Evolutionary conservation across 1,140 invertebrate genomes (phyloP), one percentile per base, ranked within the genome.

Genomic region (Drosophila kikkawai): DNA sequence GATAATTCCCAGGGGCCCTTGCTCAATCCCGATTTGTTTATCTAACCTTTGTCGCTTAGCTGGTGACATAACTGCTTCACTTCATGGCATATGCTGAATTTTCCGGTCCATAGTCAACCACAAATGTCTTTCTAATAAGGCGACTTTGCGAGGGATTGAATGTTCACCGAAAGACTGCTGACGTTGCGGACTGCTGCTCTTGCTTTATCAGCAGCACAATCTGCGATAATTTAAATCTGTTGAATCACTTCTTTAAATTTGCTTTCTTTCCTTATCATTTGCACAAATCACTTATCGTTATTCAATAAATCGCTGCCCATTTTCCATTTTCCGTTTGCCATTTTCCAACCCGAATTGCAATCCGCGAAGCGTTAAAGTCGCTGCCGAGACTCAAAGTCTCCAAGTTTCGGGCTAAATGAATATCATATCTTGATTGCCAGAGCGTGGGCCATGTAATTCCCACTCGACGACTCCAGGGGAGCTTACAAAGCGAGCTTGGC

Each of bases 391-490:
- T 37, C 53, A 5, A 39, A 13, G 36, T 51, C 55, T 37, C 53
- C 53, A 2, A 50, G n/a, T 76, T 73, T 73, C 64, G 36, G 59
- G 55, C 70, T 79, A 79, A 87, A 83, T 88, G 77, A 83, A 78
- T 80, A 80, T 78, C 66, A 83, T 75, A 80, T 79, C 78, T 75
- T 79, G 85, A 85, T 80, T 70, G 53, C 69, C 55, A 47, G 56
- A 17, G 61, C 85, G 67, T 56, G 32, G 65, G 75, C 70, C 85
- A 76, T 85, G 81, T 79, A 88, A 85, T 82, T 79, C 67, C 44
- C 53, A 11, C 17, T 22, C 51, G 29, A 41, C 48, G 29, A 45
- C 45, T 53, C 34, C 29, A 19, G 19, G 12, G 26, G 51, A 15
- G 41, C 13, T 45, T 69, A 68, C 73, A 76, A 76, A 77, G 68